phyloP scores from a whole-genome alignment of 2,797 vertebrate genomes.

The Anas flavirostris region DNA sequence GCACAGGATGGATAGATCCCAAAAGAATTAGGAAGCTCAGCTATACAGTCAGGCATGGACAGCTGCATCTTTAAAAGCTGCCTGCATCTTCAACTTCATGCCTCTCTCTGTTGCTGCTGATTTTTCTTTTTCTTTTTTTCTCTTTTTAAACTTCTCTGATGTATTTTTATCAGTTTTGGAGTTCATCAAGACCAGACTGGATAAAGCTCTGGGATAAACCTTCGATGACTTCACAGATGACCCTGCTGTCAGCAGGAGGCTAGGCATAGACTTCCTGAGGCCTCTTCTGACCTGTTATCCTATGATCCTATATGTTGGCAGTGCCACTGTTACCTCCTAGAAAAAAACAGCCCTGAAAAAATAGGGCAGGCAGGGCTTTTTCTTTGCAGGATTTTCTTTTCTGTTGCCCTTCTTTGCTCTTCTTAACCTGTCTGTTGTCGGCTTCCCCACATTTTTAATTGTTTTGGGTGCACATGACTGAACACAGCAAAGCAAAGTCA shows the following conservation, averaged over 20 bases:
- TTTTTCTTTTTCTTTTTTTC: not conserved
- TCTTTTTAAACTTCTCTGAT: not conserved
- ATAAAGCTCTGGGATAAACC: not conserved
- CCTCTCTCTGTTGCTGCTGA: not conserved
- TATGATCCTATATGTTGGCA: not conserved
- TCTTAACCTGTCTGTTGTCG: not conserved
- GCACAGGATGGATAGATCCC: not conserved
- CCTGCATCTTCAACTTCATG: not conserved
- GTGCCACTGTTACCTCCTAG: not conserved
- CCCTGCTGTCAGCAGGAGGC: not conserved
- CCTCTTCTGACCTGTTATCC: not conserved
- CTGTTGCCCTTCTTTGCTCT: not conserved
- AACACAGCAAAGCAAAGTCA: not conserved
- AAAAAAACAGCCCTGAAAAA: not conserved
- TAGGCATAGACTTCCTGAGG: not conserved
- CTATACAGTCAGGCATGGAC: not conserved
- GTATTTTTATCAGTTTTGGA: not conserved
- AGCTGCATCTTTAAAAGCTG: not conserved
- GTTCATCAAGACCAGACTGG: not conserved
- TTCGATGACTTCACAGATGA: not conserved
- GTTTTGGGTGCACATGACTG: not conserved
- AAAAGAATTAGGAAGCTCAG: not conserved
- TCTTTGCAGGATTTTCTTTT: not conserved
- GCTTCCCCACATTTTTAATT: not conserved
- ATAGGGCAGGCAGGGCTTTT: not conserved